These are phyloP conservation scores for Actinia tenebrosa DNA, from an alignment of 64 coral and sea anemone species.

Conservation along the genomic window DNA sequence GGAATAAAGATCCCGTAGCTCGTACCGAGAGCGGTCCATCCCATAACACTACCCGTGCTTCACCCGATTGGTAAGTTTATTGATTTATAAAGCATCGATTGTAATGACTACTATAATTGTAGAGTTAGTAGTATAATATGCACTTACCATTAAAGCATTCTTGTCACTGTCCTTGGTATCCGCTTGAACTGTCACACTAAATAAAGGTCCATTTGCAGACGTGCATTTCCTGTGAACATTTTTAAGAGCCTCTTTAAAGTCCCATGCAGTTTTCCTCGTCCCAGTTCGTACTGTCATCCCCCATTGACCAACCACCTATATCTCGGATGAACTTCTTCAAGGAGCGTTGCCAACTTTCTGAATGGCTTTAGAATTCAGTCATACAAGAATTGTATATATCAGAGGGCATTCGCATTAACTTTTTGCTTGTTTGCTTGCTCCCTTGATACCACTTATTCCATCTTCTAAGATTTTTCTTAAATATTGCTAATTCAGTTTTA, in stretches of 20 bases:
- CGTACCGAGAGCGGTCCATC: too few relatives aligned
- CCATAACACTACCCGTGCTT: too few relatives aligned
- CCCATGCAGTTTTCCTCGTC: conserved; percentile 74
- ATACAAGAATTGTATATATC: conserved; percentile 84
- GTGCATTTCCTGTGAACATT: conserved; percentile 77
- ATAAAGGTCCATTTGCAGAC: conserved; percentile 86
- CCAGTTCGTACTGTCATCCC: conserved; percentile 41
- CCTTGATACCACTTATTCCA: conserved; percentile 30
- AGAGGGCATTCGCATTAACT: conserved; percentile 50
- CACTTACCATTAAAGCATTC: conserved; percentile 85
- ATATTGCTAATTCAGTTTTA: conserved; percentile 51
- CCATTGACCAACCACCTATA: conserved; percentile 64
- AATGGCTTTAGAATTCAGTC: conserved; percentile 61
- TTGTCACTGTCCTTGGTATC: conserved; percentile 76
- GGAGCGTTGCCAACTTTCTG: conserved; percentile 41
- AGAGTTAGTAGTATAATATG: background rate
- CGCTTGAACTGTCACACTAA: conserved; percentile 75
- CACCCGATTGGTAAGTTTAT: too few relatives aligned
- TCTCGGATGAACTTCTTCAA: conserved; percentile 60
- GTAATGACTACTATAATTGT: too few relatives aligned
- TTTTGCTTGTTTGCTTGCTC: conserved; percentile 32
- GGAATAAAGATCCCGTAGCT: too few relatives aligned
- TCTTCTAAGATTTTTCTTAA: conserved; percentile 66
- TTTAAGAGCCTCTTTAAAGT: conserved; percentile 44
- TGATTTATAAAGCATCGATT: too few relatives aligned